phyloP scores from a whole-genome alignment of 2,888 invertebrate species.

The Gryllus longicercus region DNA sequence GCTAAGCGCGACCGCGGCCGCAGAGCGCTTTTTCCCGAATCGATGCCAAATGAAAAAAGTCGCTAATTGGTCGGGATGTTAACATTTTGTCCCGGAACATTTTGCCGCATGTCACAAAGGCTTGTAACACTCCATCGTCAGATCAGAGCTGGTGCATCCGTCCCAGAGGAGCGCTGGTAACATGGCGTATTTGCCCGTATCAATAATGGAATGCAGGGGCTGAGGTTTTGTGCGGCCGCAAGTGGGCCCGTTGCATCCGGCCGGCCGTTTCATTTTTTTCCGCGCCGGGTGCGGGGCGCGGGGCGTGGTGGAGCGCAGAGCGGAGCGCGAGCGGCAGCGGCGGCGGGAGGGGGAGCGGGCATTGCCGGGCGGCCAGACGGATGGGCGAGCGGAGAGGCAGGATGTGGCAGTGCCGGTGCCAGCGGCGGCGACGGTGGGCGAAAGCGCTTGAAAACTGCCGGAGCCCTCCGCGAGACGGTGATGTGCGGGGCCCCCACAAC shows the following conservation, averaged over 20 bases:
- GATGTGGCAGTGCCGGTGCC: too few relatives aligned
- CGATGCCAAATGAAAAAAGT: conserved; percentile 1
- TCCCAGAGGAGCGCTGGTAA: background rate
- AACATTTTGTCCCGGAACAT: background rate
- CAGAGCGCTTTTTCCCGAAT: background rate
- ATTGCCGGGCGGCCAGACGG: background rate
- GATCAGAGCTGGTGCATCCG: background rate
- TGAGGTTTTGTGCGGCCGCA: background rate
- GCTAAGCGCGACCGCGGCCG: background rate
- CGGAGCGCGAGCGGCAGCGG: background rate
- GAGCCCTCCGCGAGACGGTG: too few relatives aligned
- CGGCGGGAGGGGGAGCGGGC: background rate
- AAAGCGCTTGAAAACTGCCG: too few relatives aligned
- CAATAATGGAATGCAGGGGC: conserved; percentile 1
- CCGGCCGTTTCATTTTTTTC: background rate
- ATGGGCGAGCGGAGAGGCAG: too few relatives aligned
- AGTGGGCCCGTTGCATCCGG: background rate
- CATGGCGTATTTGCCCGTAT: background rate
- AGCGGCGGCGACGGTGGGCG: too few relatives aligned
- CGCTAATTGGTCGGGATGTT: background rate
- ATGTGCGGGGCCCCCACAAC: too few relatives aligned
- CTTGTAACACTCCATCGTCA: background rate
- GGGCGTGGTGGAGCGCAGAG: background rate
- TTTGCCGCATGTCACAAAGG: background rate
- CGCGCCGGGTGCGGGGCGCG: background rate